These are phyloP conservation scores for Poeciliopsis prolifica DNA, from an alignment of 2,113 vertebrate species.

Conservation along the genomic window DNA sequence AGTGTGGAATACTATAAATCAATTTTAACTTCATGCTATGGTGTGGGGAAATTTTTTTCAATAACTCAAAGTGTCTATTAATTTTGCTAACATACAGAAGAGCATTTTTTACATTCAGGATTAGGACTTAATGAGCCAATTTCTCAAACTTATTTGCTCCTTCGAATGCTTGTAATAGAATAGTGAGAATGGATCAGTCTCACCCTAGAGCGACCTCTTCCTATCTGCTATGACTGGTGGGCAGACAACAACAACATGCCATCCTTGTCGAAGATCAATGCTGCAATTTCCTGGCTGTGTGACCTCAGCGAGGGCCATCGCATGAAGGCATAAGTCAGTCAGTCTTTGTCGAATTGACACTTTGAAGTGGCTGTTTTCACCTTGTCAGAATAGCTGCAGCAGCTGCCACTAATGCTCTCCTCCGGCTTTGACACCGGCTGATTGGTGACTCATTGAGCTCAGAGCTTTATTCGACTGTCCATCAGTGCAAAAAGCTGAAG, in stretches of 20 bases:
- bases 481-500: conserved; percentile 64
- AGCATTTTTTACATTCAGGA: too few species aligned
- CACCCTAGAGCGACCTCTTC: conserved; percentile 3
- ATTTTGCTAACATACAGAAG: too few species aligned
- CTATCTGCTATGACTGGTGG: conserved; percentile 45
- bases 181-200: background rate
- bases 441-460: conserved; percentile 69
- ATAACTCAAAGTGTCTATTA: too few species aligned
- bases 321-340: conserved; percentile 34
- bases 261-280: conserved; percentile 48
- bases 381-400: conserved; percentile 3
- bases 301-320: conserved; percentile 28
- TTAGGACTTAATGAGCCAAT: too few species aligned
- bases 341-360: conserved; percentile 9
- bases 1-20: too few species aligned
- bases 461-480: conserved; percentile 60
- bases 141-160: too few species aligned
- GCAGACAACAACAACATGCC: conserved; percentile 22
- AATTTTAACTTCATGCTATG: too few species aligned
- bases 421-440: conserved; percentile 42
- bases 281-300: conserved; percentile 10
- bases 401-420: conserved; percentile 15
- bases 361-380: conserved; percentile 39
- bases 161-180: background rate
- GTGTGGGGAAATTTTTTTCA: too few species aligned